Evolutionary conservation across 2,888 invertebrate genomes (phyloP).

Genomic region (Lacanobia oleracea): DNA sequence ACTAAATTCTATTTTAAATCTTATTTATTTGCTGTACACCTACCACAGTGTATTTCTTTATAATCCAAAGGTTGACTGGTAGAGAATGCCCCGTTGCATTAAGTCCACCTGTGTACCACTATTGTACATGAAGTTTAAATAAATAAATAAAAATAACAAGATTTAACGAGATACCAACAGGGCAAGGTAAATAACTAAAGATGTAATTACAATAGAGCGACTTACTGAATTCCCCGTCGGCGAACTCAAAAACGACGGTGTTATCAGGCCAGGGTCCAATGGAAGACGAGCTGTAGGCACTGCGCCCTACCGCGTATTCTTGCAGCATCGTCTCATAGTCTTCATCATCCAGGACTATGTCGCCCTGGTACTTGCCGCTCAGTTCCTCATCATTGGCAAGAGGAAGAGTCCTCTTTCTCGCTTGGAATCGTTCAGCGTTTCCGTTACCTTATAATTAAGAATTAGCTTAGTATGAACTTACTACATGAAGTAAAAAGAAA

Average conservation of each 20-base stretch:
- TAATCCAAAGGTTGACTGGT: no score
- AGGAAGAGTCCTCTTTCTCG: conserved; percentile 54
- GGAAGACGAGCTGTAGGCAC: conserved; percentile 80
- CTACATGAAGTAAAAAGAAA: background rate
- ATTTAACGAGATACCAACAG: no score
- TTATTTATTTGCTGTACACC: no score
- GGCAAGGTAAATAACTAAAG: background rate
- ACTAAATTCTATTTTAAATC: no score
- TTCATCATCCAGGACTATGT: conserved; percentile 83
- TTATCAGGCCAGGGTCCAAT: conserved; percentile 82
- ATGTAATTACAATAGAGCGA: background rate
- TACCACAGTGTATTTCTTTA: no score
- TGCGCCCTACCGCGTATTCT: conserved; percentile 80
- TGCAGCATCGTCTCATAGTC: conserved; percentile 79
- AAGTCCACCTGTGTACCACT: no score
- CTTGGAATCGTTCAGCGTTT: conserved; percentile 29
- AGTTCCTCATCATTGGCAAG: conserved; percentile 79
- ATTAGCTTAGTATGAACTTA: background rate
- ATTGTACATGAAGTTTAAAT: no score
- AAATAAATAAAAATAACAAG: no score
- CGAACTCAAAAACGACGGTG: conserved; percentile 82
- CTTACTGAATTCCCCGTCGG: conserved; percentile 82
- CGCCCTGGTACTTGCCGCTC: conserved; percentile 85
- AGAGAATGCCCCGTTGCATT: no score
- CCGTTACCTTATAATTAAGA: conserved; percentile 33